Evolutionary conservation across 2,113 vertebrate species (phyloP).

Genomic region (Isichthys henryi): DNA sequence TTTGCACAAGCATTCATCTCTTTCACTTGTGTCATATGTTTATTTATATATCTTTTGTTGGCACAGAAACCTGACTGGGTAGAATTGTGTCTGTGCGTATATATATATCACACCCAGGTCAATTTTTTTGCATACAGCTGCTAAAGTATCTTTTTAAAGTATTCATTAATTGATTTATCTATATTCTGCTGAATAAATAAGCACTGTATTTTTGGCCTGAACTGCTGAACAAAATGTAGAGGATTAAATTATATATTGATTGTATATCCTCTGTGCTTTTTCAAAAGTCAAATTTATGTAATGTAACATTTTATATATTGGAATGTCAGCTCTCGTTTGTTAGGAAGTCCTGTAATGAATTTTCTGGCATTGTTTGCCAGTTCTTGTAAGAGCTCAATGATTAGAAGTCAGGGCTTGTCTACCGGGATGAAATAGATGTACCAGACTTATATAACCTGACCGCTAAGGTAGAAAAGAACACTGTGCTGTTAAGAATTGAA

Average conservation of each 20-base stretch:
- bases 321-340: background rate
- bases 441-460: background rate
- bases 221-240: background rate
- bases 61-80: background rate
- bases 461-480: background rate
- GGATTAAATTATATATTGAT: background rate
- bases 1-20: background rate
- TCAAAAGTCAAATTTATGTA: background rate
- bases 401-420: background rate
- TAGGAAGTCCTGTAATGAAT: background rate
- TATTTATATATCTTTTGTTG: background rate
- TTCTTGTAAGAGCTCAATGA: background rate
- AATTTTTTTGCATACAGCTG: background rate
- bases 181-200: background rate
- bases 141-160: background rate
- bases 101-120: background rate
- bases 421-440: background rate
- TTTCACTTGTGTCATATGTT: background rate
- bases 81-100: background rate
- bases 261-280: background rate
- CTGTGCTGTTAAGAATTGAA: background rate
- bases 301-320: background rate
- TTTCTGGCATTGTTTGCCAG: background rate
- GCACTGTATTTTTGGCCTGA: background rate
- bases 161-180: background rate